Evolutionary conservation across 2,113 vertebrate genomes (phyloP).

Genomic region (Cichladusa arquata): DNA sequence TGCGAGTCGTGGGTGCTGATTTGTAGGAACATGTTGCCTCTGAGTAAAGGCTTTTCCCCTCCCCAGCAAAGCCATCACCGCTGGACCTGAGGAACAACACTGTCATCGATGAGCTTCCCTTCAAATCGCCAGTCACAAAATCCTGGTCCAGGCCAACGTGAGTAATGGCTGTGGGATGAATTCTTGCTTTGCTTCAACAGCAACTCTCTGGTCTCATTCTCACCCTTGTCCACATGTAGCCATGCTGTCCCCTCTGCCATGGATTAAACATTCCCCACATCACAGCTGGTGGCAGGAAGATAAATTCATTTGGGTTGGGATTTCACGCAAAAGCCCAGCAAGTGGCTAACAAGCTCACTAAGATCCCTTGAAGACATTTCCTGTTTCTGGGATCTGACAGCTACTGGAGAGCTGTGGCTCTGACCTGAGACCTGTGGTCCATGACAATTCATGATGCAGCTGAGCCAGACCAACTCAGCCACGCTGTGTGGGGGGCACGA

Average conservation of each 20-base stretch:
- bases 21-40: neutral
- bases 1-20: neutral
- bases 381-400: neutral
- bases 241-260: neutral
- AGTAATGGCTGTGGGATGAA: slow-evolving; percentile 61
- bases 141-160: slow-evolving; percentile 94
- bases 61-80: slow-evolving; percentile 88
- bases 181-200: neutral
- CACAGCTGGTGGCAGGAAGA: neutral
- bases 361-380: slow-evolving; percentile 19
- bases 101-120: slow-evolving; percentile 96
- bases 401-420: neutral
- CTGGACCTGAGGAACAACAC: slow-evolving; percentile 90
- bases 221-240: neutral
- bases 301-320: neutral
- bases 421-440: neutral
- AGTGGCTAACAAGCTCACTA: slow-evolving; percentile 2
- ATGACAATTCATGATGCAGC: accelerated
- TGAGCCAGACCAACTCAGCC: neutral
- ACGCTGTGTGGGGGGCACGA: accelerated
- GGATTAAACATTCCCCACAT: neutral
- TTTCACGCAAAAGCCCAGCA: slow-evolving; percentile 15
- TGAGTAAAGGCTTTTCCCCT: slow-evolving; percentile 22
- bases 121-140: slow-evolving; percentile 93
- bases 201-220: neutral